These are phyloP conservation scores for Neuroterus valhalla DNA, from an alignment of 1,140 invertebrate species.

Conservation along the genomic window DNA sequence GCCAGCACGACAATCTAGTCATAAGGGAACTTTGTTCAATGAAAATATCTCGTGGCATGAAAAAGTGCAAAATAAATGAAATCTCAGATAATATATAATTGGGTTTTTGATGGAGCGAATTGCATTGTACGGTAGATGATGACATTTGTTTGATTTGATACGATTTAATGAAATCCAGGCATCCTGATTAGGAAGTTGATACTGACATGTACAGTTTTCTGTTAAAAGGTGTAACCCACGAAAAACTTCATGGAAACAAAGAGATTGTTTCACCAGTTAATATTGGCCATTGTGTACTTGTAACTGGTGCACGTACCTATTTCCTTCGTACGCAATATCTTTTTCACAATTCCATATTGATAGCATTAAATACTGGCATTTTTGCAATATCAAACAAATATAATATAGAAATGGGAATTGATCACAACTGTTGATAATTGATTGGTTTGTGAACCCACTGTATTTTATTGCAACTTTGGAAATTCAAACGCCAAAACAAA, in stretches of 20 bases:
- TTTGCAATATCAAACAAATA: conserved; percentile 69
- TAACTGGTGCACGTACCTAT: conserved; percentile 61
- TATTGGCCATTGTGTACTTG: conserved; percentile 33
- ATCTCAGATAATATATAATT: conserved; percentile 21
- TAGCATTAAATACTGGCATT: conserved; percentile 63
- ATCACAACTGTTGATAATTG: neutral
- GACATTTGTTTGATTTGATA: neutral
- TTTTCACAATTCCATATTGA: conserved; percentile 59
- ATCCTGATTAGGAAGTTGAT: conserved; percentile 38
- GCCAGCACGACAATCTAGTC: conserved; percentile 68
- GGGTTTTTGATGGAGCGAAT: neutral
- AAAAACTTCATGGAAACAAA: conserved; percentile 1
- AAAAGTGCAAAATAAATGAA: conserved; percentile 33
- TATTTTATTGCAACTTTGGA: neutral
- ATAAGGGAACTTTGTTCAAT: conserved; percentile 49
- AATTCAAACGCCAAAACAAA: too few species aligned
- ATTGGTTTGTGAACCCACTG: neutral
- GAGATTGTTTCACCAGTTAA: neutral
- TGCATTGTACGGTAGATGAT: neutral
- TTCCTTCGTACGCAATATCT: conserved; percentile 58
- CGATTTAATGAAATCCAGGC: conserved; percentile 21
- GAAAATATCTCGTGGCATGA: conserved; percentile 32
- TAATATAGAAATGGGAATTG: conserved; percentile 47
- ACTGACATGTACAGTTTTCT: conserved; percentile 27
- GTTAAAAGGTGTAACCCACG: conserved; percentile 22